A percentile compares a stretch with the other conserved stretches of the same genome.
Evolutionary conservation across 1,140 invertebrate genomes (phyloP).

Genomic region (Elymnias hypermnestra): DNA sequence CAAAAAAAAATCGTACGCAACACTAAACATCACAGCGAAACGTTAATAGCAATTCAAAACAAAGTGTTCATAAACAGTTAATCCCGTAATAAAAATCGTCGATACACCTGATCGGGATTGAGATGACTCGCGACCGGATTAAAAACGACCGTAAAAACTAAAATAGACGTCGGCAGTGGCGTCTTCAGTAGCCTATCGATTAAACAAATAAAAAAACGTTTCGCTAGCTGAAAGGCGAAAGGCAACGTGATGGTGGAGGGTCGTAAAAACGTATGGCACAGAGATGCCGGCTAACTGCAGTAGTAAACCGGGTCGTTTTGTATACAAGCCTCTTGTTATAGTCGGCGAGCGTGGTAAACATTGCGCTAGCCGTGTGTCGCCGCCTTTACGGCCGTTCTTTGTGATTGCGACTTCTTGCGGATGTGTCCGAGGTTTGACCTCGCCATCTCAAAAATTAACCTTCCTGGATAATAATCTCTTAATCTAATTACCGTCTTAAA

Average conservation of each 20-base stretch:
- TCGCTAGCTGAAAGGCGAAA: conserved; percentile 66
- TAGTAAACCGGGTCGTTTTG: conserved; percentile 67
- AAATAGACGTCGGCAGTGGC: conserved; percentile 58
- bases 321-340: conserved; percentile 69
- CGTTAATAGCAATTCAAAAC: conserved; percentile 56
- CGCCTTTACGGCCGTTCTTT: conserved; percentile 62
- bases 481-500: neutral
- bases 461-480: neutral
- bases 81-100: conserved; percentile 63
- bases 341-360: conserved; percentile 60
- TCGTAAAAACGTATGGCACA: conserved; percentile 72
- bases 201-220: conserved; percentile 73
- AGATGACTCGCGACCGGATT: conserved; percentile 48
- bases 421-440: conserved; percentile 29
- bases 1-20: conserved; percentile 41
- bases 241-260: conserved; percentile 60
- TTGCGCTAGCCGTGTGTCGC: conserved; percentile 57
- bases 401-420: conserved; percentile 49
- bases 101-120: conserved; percentile 63
- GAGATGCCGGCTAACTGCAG: conserved; percentile 67
- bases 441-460: neutral
- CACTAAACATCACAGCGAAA: conserved; percentile 55
- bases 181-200: conserved; percentile 69
- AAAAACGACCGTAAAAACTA: conserved; percentile 55
- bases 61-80: conserved; percentile 70